Percentiles rank a stretch among this genome's conserved stretches.
Evolutionary conservation across 2,113 vertebrate genomes (phyloP).

Genomic region (Lamprotornis superbus): DNA sequence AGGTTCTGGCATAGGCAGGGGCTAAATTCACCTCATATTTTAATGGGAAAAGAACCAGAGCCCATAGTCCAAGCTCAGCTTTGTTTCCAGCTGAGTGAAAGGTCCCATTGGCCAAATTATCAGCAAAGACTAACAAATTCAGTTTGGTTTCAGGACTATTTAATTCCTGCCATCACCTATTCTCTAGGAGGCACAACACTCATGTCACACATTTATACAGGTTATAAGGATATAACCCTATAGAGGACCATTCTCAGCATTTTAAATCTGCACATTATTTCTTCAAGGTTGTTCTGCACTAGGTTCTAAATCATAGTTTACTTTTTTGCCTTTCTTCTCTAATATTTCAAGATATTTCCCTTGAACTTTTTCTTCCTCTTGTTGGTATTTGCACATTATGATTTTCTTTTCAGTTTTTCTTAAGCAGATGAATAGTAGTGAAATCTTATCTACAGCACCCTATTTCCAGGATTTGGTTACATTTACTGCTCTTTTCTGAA

Average conservation of each 20-base stretch:
- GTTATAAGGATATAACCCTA: background rate
- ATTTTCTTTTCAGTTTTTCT: background rate
- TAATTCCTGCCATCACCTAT: background rate
- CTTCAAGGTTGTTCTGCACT: background rate
- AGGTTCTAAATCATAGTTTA: background rate
- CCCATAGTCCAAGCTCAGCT: background rate
- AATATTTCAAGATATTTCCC: background rate
- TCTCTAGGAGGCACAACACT: background rate
- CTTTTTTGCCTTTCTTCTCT: background rate
- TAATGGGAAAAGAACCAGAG: background rate
- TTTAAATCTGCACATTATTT: slow-evolving; percentile 8
- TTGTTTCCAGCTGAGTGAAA: background rate
- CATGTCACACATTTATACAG: background rate
- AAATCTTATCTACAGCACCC: background rate
- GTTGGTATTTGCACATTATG: background rate
- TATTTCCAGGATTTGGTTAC: background rate
- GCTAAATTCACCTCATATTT: background rate
- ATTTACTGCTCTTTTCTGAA: background rate
- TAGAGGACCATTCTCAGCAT: background rate
- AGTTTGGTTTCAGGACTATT: background rate
- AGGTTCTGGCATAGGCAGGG: background rate
- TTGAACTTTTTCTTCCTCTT: background rate
- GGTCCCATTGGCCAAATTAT: background rate
- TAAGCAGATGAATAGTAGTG: background rate
- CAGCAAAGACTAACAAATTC: background rate